These are phyloP conservation scores for Lagopus muta DNA, from an alignment of 2,113 vertebrate genomes.

Conservation along the genomic window DNA sequence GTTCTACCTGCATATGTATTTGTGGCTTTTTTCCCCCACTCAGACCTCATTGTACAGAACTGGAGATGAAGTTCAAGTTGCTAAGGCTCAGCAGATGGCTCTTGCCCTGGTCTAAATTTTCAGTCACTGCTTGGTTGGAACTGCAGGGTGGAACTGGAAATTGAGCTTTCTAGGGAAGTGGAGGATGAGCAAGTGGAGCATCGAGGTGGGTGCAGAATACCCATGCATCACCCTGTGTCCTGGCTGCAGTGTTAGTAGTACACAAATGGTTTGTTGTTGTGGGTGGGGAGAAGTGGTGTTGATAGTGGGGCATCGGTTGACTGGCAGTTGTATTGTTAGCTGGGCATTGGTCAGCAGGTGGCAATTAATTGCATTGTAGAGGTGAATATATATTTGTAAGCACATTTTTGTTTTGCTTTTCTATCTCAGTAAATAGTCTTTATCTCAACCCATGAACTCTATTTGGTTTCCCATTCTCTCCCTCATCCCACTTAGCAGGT, in stretches of 20 bases:
- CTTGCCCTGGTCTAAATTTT: not conserved
- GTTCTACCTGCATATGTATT: not conserved
- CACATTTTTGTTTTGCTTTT: not conserved
- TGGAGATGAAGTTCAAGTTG: not conserved
- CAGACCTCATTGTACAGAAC: no score
- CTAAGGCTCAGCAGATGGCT: not conserved
- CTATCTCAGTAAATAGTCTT: not conserved
- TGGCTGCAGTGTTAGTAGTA: not conserved
- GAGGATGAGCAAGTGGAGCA: not conserved
- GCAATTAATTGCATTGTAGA: not conserved
- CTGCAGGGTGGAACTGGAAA: not conserved
- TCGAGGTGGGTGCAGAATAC: accelerated
- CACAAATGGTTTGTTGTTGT: not conserved
- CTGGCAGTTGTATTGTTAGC: not conserved
- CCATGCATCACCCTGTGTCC: accelerated
- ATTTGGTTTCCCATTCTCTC: not conserved
- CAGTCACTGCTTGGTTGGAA: not conserved
- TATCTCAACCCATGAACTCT: not conserved
- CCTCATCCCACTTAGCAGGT: not conserved
- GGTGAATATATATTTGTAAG: not conserved
- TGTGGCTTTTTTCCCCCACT: not conserved
- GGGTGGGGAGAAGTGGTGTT: no score
- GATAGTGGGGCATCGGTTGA: not conserved
- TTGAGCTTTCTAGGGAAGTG: not conserved
- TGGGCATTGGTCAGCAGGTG: not conserved